Base-by-base conservation (phyloP, 2,888 invertebrate genomes). In the Lepeophtheirus nordmannii region DNA sequence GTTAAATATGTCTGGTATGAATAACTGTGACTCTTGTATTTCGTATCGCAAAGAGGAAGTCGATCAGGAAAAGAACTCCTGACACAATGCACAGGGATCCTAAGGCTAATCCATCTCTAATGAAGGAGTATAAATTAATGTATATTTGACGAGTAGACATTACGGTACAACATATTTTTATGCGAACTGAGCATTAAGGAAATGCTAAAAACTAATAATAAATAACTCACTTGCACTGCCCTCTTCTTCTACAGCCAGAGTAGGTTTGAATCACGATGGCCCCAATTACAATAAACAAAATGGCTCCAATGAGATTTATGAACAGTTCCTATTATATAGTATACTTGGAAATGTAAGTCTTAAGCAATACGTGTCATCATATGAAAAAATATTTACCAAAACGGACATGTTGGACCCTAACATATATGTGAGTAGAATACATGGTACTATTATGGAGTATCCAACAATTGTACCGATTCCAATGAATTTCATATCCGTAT, bases 391-490 rank as follows among this genome's bases (percentile, higher is more conserved):
- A 53, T 53, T 63, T 63, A 63, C 63, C 60, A 66, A 41, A 22
- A 66, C n/a, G n/a, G 66, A 60, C 41, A 66, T 37, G 37, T 66
- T 60, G 41, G 66, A 37, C 12, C 66, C 66, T 14, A 66, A 12
- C 17, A 66, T 37, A 23, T 66, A 66, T 1, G 66, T 60, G 41
- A 40, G 17, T n/a, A 66, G 20, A 10, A 66, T 23, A 38, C 58
- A 30, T 10, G 66, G 66, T 23, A 66, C 65, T 23, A 65, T 65
- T 10, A 65, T 65, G 5, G 65, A 57, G 23, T 65, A 65, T 20
- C 65, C 65, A 30, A 59, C 66, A 14, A 60, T 17, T n/a, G 66
- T 66, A 14, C 66, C 66, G 17, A 60, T 60, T 10, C 60, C 66
- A 37, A 66, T 20, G 37, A 66, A 66, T 12, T 40, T 39, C 10